Evolutionary conservation across 2,113 vertebrate genomes (phyloP), one percentile per base, ranked within the genome.

Genomic region (Falcunculus frontatus): DNA sequence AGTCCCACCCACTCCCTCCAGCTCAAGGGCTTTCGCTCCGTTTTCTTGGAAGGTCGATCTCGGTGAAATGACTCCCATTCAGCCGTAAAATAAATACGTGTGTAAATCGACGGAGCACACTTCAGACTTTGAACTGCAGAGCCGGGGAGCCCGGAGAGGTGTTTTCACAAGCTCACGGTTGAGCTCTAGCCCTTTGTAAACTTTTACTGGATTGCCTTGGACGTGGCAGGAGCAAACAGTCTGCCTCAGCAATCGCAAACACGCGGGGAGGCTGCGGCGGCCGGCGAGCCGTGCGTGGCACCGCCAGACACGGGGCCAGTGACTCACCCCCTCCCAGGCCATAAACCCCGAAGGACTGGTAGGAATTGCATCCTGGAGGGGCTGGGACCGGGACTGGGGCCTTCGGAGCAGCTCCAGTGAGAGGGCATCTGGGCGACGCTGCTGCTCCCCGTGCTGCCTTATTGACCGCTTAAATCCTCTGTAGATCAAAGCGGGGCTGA

Each of bases 61-160:
- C 60, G 16, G 53, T 30, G 68, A 44, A 85, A 73, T 9, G 63
- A 63, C 55, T 93, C 75, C 57, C 16, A 5, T 65, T 90, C 47
- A 18, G 95, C 83, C 3, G 32, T 86, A 88, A 74, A 93, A 90
- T 39, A 94, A 93, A 94, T 75, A 88, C 22, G 68, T 3, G 88
- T 4, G 85, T 94, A 95, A 94, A 91, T 46, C 3, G 37, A 27
- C 22, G 5, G 69, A 86, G 83, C 88, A 97, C 72, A 73, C 86
- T 94, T 84, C 53, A 97, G 97, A 97, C 97, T 97, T 98, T 97
- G 98, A 88, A 93, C 97, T 14, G 4, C 20, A 18, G 79, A 47
- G 77, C 53, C 3, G 0, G 14, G 50, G 70, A 92, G 87, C 70
- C 64, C 7, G 4, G 27, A 5, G 6, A 0, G 3, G 50, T 95